Evolutionary conservation across 2,888 invertebrate genomes (phyloP).

Genomic region (Pseudoips prasinana): DNA sequence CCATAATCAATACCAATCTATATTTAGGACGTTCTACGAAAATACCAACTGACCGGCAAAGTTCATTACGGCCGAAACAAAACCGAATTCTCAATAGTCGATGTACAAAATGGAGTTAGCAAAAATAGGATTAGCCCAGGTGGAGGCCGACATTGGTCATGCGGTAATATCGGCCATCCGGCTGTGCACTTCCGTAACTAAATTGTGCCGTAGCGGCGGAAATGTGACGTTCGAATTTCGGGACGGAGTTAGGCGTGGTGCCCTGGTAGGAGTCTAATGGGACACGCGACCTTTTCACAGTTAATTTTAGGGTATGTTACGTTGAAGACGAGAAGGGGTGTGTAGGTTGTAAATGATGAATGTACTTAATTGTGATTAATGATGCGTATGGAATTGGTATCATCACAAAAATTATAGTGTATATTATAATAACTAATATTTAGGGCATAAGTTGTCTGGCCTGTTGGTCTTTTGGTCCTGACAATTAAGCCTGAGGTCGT

Average conservation of each 20-base stretch:
- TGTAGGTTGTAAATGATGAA: too few relatives aligned
- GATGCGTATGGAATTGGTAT: too few relatives aligned
- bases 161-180: constrained; percentile 41
- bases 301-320: constrained; percentile 13
- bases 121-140: constrained; percentile 53
- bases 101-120: constrained; percentile 41
- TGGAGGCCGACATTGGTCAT: constrained; percentile 26
- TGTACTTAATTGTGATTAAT: too few relatives aligned
- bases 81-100: constrained; percentile 13
- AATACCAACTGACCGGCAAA: too few relatives aligned
- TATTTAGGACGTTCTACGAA: too few relatives aligned
- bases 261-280: background rate
- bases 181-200: constrained; percentile 46
- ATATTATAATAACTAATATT: too few relatives aligned
- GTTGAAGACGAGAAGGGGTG: too few relatives aligned
- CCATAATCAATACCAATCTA: too few relatives aligned
- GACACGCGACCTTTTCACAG: constrained; percentile 24
- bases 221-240: constrained; percentile 45
- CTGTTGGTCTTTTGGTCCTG: too few relatives aligned
- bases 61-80: constrained; percentile 1
- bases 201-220: constrained; percentile 47
- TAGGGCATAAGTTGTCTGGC: too few relatives aligned
- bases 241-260: constrained; percentile 27
- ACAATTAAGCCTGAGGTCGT: too few relatives aligned
- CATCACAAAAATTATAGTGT: too few relatives aligned